Conservation (phyloP, 2,888 invertebrate species). For the Rhamphomyia laevipes region DNA sequence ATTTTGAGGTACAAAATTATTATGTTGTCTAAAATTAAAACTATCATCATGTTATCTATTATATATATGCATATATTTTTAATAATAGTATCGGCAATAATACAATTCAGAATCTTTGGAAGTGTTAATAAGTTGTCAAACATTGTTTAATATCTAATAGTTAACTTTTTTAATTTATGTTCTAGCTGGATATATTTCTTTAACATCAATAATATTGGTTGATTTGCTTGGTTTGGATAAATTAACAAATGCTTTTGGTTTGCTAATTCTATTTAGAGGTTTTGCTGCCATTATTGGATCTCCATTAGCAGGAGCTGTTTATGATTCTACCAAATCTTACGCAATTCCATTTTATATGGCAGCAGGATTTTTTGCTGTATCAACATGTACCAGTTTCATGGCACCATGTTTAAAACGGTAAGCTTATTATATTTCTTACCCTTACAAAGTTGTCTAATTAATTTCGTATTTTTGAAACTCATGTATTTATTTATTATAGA, state of each 20-base stretch:
- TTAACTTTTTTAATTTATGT: not conserved
- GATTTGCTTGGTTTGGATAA: slow-evolving; percentile 92
- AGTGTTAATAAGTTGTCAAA: too few species aligned
- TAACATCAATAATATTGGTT: slow-evolving; percentile 95
- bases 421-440: slow-evolving; percentile 19
- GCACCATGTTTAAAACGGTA: slow-evolving; percentile 59
- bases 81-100: too few species aligned
- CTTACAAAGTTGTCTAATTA: slow-evolving; percentile 17
- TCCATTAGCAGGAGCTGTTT: slow-evolving; percentile 76
- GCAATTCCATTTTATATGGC: slow-evolving; percentile 88
- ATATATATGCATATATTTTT: too few species aligned
- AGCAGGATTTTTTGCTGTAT: slow-evolving; percentile 72
- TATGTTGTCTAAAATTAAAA: too few species aligned
- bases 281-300: slow-evolving; percentile 83
- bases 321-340: slow-evolving; percentile 76
- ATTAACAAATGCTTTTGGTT: slow-evolving; percentile 93
- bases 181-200: slow-evolving; percentile 89
- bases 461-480: slow-evolving; percentile 19
- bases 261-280: slow-evolving; percentile 90
- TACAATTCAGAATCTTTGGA: too few species aligned
- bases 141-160: not conserved
- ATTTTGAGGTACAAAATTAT: too few species aligned
- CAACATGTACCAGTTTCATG: slow-evolving; percentile 73
- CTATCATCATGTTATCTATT: too few species aligned
- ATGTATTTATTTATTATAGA: slow-evolving; percentile 10